Evolutionary conservation across 2,797 vertebrate species (phyloP), one percentile per base, ranked within the genome.

Genomic region (Paramormyrops hopkinsi): DNA sequence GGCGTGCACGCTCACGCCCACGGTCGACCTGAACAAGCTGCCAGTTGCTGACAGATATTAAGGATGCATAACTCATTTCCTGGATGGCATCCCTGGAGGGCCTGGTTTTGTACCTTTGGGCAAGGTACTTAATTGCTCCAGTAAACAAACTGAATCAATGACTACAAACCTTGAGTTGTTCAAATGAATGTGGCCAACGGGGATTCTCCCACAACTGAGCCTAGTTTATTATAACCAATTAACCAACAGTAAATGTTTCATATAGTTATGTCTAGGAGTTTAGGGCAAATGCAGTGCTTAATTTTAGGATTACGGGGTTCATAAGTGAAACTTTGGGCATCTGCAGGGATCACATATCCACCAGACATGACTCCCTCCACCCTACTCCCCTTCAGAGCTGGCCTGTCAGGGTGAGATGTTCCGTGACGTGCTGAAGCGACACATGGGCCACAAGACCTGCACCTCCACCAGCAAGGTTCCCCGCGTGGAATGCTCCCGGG

Each of bases 401-500:
- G 94, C 94, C 0, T 99, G 98, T 94, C 96, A 96, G 89, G 97
- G 97, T 1, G 97, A 98, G 94, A 92, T 97, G 84, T 90, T 99
- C 76, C 96, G 98, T 4, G 98, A 99, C 92, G 96, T 96, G 88
- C 94, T 99, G 89, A 98, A 95, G 88, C 97, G 97, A 89, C 97
- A 98, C 93, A 97, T 98, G 85, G 96, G 96, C 17, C 93, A 97
- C 86, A 96, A 95, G 0, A 97, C 96, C 0, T 99, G 98, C 48
- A 96, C 96, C 51, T 98, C 96, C 0, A 95, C 96, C 89, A 95
- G 94, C 93, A 98, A 97, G 90, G 96, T 99, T 1, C 96, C 97
- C 0, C 94, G 97, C 17, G 94, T 98, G 95, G 97, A 97, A 53
- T 99, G 98, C 87, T 96, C 91, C 0, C 95, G 97, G n/a, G 90